These are phyloP conservation scores for Zosterops lateralis DNA, from an alignment of 2,113 vertebrate species.

Conservation along the genomic window DNA sequence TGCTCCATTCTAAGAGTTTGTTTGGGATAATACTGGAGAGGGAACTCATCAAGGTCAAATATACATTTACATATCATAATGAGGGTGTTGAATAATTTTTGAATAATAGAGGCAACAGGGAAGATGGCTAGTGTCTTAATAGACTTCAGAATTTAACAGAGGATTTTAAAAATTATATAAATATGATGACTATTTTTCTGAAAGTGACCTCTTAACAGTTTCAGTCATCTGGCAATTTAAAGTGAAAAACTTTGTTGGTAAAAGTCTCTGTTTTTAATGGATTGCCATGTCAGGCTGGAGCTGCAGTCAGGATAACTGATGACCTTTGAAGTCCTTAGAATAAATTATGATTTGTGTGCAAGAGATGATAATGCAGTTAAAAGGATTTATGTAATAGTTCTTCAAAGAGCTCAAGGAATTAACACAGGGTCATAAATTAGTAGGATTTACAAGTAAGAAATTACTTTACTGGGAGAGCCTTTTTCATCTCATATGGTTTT, in stretches of 20 bases:
- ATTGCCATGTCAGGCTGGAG: constrained; percentile 21
- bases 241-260: constrained; percentile 29
- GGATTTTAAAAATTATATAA: constrained; percentile 26
- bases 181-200: constrained; percentile 3
- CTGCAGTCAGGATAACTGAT: constrained; percentile 51
- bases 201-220: constrained; percentile 9
- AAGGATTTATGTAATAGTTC: constrained; percentile 73
- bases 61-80: background rate
- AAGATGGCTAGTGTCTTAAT: background rate
- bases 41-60: constrained; percentile 2
- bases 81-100: background rate
- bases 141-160: background rate
- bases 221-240: constrained; percentile 15
- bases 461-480: constrained; percentile 21
- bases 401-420: constrained; percentile 61
- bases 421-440: constrained; percentile 64
- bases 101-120: background rate
- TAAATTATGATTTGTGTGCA: constrained; percentile 66
- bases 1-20: background rate
- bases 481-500: constrained; percentile 48
- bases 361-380: constrained; percentile 69
- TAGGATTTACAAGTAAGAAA: constrained; percentile 53
- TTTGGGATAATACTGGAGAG: background rate
- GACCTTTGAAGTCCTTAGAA: constrained; percentile 67
- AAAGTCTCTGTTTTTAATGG: constrained; percentile 41